Evolutionary conservation across 2,113 vertebrate species (phyloP), one percentile per base, ranked within the genome.

Genomic region (Bambusicola thoracicus): DNA sequence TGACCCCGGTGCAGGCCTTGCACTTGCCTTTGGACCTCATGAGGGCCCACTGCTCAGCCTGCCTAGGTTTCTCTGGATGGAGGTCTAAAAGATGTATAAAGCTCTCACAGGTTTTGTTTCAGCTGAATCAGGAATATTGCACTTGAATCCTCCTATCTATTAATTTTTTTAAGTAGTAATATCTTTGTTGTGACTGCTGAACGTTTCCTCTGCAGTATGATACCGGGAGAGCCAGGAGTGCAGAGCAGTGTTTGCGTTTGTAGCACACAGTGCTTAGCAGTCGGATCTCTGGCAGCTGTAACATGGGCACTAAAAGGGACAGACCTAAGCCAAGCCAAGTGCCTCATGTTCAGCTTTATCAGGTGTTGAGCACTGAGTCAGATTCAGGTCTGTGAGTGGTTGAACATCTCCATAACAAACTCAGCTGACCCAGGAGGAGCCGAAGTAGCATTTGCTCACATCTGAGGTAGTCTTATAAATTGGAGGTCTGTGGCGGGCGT

Each of bases 281-380:
- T 43, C 38, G 59, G 27, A 40, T 56, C 75, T 86, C 86, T 94
- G 82, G 73, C 82, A 90, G 65, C 91, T 91, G 79, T 72, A 49
- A 81, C 13, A 7, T 0, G 40, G 65, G 59, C 67, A 78, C 61
- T 77, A 61, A 74, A 85, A 67, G 84, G 95, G 82, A 77, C 15
- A 41, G 68, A 22, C 34, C 81, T 76, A 90, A 96, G 76, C 72
- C 92, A 90, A 96, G 89, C 34, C 7, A 65, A 93, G 58, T 43
- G 11, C 61, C 66, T 92, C 81, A 89, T 89, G 72, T 81, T 80
- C 87, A 69, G 0, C 82, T 93, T 84, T 53, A 89, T 95, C 85
- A 66, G 43, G 93, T 94, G 81, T 91, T 93, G 73, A 86, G 94
- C 91, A 81, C 80, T 81, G 89, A 94, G 86, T 87, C 81, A 81